Percentiles rank a stretch among this genome's conserved stretches.
phyloP scores from a whole-genome alignment of 1,140 invertebrate species.

The Anadara kagoshimensis region DNA sequence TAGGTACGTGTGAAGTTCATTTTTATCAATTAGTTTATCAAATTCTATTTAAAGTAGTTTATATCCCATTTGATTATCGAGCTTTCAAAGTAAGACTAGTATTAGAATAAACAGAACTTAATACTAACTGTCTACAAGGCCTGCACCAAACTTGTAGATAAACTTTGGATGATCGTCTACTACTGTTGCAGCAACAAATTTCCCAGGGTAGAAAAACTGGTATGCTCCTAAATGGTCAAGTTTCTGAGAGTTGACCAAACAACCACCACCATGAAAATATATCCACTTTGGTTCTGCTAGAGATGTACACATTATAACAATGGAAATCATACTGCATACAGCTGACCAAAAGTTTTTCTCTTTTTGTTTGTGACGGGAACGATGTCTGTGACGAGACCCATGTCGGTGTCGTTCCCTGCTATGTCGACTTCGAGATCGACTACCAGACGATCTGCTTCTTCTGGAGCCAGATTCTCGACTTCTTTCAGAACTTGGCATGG shows the following conservation, averaged over 20 bases:
- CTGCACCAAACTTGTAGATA: constrained; percentile 57
- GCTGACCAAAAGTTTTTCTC: constrained; percentile 68
- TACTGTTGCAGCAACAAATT: constrained; percentile 38
- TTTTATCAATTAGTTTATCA: no score
- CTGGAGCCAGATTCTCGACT: constrained; percentile 44
- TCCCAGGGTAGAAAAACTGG: constrained; percentile 67
- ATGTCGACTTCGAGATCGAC: constrained; percentile 50
- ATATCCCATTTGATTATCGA: no score
- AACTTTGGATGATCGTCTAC: constrained; percentile 8
- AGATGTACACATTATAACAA: constrained; percentile 67
- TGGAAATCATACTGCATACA: constrained; percentile 65
- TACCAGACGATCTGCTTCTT: constrained; percentile 50
- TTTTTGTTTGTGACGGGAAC: constrained; percentile 55
- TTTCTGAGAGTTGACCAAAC: constrained; percentile 32
- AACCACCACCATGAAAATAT: constrained; percentile 51
- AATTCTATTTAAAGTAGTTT: no score
- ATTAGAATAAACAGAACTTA: no score
- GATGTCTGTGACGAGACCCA: constrained; percentile 33
- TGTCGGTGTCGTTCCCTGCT: constrained; percentile 14
- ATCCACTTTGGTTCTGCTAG: constrained; percentile 69
- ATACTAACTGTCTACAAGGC: constrained; percentile 53
- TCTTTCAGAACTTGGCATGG: constrained; percentile 44
- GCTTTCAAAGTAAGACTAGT: no score
- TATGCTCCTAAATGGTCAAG: constrained; percentile 59
- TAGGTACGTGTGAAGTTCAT: no score